Evolutionary conservation across 2,113 vertebrate genomes (phyloP).

Genomic region (Micronisus gabar): DNA sequence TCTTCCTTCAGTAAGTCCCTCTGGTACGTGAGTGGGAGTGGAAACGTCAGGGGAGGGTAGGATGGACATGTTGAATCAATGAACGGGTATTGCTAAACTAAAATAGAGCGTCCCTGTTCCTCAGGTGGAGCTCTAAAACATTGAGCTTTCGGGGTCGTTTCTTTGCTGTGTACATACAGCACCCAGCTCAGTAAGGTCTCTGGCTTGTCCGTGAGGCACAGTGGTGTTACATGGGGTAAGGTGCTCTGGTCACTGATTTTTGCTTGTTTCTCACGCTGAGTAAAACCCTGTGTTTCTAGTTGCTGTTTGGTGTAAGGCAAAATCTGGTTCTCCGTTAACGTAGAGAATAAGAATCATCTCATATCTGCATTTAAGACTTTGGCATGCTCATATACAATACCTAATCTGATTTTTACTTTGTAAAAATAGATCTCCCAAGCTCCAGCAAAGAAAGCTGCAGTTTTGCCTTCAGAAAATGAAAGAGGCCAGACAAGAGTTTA

Average conservation of each 20-base stretch:
- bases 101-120: background rate
- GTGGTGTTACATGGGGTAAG: background rate
- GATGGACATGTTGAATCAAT: background rate
- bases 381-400: background rate
- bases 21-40: background rate
- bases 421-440: background rate
- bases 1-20: background rate
- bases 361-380: background rate
- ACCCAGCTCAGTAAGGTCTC: background rate
- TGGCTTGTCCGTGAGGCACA: background rate
- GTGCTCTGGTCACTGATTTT: background rate
- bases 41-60: background rate
- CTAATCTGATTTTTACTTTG: background rate
- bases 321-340: background rate
- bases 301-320: background rate
- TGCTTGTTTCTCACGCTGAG: background rate
- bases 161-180: background rate
- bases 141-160: background rate
- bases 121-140: background rate
- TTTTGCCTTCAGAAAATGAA: background rate
- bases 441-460: background rate
- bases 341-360: background rate
- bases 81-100: background rate
- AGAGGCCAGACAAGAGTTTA: background rate
- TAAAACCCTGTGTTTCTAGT: background rate